These are phyloP conservation scores for Erannis defoliaria DNA, from an alignment of 2,888 invertebrate species.

Conservation along the genomic window DNA sequence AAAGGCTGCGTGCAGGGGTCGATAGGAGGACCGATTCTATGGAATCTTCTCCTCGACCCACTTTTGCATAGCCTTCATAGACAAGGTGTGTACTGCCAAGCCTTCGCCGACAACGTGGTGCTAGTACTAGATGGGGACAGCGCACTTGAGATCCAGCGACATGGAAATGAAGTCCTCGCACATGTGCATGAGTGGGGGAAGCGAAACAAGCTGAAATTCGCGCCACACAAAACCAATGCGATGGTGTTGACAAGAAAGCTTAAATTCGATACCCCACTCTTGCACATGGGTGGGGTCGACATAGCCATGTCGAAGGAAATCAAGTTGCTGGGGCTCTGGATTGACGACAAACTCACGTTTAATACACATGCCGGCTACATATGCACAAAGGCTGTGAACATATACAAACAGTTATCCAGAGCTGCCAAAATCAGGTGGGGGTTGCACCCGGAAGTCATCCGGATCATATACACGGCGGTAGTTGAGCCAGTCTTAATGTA, in stretches of 20 bases:
- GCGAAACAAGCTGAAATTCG: no score
- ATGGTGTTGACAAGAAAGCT: not conserved
- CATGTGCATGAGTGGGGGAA: no score
- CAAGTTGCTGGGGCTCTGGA: not conserved
- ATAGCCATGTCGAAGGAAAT: not conserved
- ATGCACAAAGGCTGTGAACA: no score
- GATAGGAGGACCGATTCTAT: not conserved
- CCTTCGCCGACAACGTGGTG: not conserved
- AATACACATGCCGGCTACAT: no score
- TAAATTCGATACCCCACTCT: not conserved
- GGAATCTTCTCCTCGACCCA: not conserved
- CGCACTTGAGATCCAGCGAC: not conserved
- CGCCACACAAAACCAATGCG: no score
- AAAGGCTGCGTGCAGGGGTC: slow-evolving; percentile 1
- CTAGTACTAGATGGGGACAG: not conserved
- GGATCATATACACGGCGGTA: no score
- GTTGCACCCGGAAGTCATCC: no score
- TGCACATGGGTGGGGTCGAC: not conserved
- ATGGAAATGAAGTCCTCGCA: not conserved
- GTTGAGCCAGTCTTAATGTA: no score
- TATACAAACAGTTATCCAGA: no score
- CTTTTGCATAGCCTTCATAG: not conserved
- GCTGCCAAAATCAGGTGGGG: no score
- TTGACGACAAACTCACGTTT: not conserved
- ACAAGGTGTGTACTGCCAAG: not conserved